Percentiles rank a stretch among this genome's conserved stretches.
Evolutionary conservation across 92 coral and sea anemone genomes (phyloP).

Genomic region (Paramuricea clavata): DNA sequence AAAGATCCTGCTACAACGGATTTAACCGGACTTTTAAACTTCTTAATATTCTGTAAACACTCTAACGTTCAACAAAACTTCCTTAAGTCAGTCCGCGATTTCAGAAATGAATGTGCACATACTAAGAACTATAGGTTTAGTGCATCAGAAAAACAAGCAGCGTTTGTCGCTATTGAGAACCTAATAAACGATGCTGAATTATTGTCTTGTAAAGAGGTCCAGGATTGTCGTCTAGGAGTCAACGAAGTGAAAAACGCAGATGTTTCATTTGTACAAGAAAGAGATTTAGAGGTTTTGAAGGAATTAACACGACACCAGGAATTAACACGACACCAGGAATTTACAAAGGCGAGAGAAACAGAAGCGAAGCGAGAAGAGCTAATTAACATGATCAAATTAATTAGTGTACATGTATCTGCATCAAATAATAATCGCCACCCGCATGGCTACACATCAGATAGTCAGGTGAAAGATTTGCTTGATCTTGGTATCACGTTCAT

Average conservation of each 20-base stretch:
- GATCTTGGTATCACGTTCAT: not conserved
- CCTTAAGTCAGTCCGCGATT: slow-evolving; percentile 69
- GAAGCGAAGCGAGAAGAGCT: slow-evolving; percentile 13
- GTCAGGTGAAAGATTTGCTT: not conserved
- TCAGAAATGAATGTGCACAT: slow-evolving; percentile 67
- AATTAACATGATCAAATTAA: slow-evolving; percentile 12
- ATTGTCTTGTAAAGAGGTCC: slow-evolving; percentile 11
- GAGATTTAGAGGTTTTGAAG: not conserved
- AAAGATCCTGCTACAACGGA: slow-evolving; percentile 74
- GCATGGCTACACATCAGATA: not conserved
- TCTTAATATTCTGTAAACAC: slow-evolving; percentile 72
- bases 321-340: not conserved
- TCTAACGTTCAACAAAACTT: slow-evolving; percentile 68
- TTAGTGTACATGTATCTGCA: not conserved
- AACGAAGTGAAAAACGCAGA: not conserved
- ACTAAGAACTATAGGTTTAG: not conserved
- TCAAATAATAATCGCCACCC: not conserved
- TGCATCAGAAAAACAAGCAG: slow-evolving; percentile 35
- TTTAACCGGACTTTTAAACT: slow-evolving; percentile 80
- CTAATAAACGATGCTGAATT: slow-evolving; percentile 30
- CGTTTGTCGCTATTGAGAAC: slow-evolving; percentile 24
- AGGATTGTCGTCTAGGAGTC: slow-evolving; percentile 26
- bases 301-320: not conserved
- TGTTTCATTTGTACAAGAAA: slow-evolving; percentile 16
- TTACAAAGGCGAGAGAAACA: not conserved